Evolutionary conservation across 2,113 vertebrate genomes (phyloP).

Genomic region (Cavia porcellus): DNA sequence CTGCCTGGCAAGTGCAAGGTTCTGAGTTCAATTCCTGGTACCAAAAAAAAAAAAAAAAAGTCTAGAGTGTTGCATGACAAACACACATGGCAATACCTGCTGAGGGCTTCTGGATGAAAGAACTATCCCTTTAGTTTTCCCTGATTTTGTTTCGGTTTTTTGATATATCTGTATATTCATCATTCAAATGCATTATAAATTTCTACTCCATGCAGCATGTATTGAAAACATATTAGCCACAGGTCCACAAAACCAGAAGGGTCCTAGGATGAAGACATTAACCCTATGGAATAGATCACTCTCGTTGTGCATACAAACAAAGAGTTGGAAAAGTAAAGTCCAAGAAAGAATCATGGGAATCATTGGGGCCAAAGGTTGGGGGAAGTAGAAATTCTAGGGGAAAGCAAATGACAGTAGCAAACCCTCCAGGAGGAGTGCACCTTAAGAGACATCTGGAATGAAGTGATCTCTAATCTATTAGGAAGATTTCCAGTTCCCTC

Average conservation of each 20-base stretch:
- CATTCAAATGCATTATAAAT: constrained; percentile 39
- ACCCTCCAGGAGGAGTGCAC: background rate
- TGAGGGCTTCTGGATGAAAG: background rate
- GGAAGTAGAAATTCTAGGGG: constrained; percentile 32
- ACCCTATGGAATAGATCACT: background rate
- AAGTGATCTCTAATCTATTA: constrained; percentile 45
- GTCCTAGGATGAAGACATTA: constrained; percentile 40
- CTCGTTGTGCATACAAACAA: background rate
- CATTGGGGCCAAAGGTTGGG: background rate
- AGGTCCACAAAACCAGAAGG: background rate
- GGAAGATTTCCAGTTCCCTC: constrained; percentile 57
- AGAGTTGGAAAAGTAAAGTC: constrained; percentile 4
- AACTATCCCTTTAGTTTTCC: background rate
- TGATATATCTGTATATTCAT: background rate
- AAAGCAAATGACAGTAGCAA: constrained; percentile 27
- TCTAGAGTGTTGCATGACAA: background rate
- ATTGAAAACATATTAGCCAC: constrained; percentile 26
- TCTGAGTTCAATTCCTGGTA: too few species aligned
- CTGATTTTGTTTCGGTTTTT: background rate
- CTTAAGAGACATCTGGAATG: constrained; percentile 62
- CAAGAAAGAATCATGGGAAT: background rate
- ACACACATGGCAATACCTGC: background rate
- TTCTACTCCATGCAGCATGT: constrained; percentile 5
- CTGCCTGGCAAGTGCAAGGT: background rate
- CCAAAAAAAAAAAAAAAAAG: too few species aligned